Conservation (phyloP, 2,888 invertebrate species). For the Pelosia muscerda region DNA sequence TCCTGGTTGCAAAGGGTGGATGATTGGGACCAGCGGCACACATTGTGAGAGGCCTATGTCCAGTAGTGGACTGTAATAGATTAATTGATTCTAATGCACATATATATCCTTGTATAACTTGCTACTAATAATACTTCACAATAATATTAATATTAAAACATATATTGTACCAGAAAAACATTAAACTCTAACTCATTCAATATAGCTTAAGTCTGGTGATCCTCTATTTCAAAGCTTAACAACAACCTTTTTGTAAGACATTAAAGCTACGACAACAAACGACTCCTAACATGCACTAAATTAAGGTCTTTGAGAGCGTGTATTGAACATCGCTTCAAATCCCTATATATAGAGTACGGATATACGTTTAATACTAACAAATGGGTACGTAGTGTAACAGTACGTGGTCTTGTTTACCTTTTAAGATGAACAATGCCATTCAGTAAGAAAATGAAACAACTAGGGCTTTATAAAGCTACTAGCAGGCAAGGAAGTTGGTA, state of each 20-base stretch:
- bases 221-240: conserved; percentile 13
- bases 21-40: no score
- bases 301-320: conserved; percentile 39
- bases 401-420: not conserved
- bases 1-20: no score
- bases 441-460: not conserved
- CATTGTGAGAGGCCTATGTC: no score
- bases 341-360: conserved; percentile 18
- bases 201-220: conserved; percentile 8
- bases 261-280: conserved; percentile 32
- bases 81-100: not conserved
- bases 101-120: not conserved
- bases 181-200: conserved; percentile 2
- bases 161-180: conserved; percentile 1
- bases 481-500: not conserved
- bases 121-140: not conserved
- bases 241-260: conserved; percentile 27
- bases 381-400: conserved; percentile 24
- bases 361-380: conserved; percentile 32
- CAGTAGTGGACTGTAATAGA: no score
- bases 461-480: not conserved
- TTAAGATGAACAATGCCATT: not conserved
- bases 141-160: not conserved
- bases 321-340: conserved; percentile 37
- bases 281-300: conserved; percentile 38